Base-by-base conservation (phyloP, 2,888 invertebrate genomes). In the Coelogynopora nodosa region DNA sequence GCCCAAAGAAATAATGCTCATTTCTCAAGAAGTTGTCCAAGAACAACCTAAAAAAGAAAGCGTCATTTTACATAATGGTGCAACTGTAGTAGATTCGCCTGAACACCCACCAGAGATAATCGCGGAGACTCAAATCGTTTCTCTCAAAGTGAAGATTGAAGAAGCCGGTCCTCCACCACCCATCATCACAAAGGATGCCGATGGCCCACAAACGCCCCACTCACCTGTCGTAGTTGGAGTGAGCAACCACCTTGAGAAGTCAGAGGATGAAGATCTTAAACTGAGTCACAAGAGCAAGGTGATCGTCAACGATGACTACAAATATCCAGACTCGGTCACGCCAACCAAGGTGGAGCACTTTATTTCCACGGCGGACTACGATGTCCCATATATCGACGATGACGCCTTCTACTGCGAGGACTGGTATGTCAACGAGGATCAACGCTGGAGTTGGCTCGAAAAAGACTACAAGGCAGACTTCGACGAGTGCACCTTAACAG, bases 331-430 rank as follows among this genome's bases (percentile, higher is more conserved):
- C 67, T 87, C 87, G 10, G 87, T 87, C 5, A 87, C 87, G 0
- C 87, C 87, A 13, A 87, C 86, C 10, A 87, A 87, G 81, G 87
- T 87, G 10, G 87, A 87, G 26, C 67, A 80, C 29, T 27, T 67
- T 18, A n/a, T 27, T 27, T 81, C 84, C 0, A 29, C 26, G 2
- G 87, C 67, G 13, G 49, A 23, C 18, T 87, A 87, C 30, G 87
- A 87, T 67, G 87, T 87, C 0, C 87, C 87, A 29, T 87, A 82
- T 49, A 87, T 87, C 27, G 87, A 87, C 81, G 87, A 87, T 87
- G 87, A 87, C 26, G 82, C 67, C 28, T 87, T 87, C 74, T 28
- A 81, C 84, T 85, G 30, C 82, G 85, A 85, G 30, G 67, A 67
- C 27, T 85, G 85, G 85, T 85, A 85, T 67, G 67, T 85, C 27